Evolutionary conservation across 92 coral and sea anemone species (phyloP), one percentile per base, ranked within the genome.

Genomic region (Epizoanthus scotinus): DNA sequence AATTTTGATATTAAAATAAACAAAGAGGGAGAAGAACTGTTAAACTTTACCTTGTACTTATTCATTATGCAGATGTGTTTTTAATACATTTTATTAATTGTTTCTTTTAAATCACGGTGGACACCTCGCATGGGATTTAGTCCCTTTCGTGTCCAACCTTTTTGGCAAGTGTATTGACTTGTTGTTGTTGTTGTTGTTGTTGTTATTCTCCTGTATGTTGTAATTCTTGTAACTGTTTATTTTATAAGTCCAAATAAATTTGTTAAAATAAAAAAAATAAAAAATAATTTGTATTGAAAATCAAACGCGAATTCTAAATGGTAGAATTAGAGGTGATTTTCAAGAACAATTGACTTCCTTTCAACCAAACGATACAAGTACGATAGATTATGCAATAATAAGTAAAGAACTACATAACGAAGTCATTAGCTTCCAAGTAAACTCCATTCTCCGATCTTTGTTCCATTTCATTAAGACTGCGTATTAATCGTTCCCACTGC

Each of bases 231-330:
- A n/a, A n/a, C n/a, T n/a, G n/a, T n/a, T n/a, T n/a, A n/a, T n/a
- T n/a, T n/a, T n/a, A n/a, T n/a, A n/a, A n/a, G n/a, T n/a, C n/a
- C n/a, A n/a, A n/a, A n/a, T n/a, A n/a, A n/a, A n/a, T n/a, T n/a
- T n/a, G n/a, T n/a, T n/a, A n/a, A n/a, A n/a, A n/a, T n/a, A n/a
- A n/a, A n/a, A n/a, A n/a, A n/a, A n/a, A n/a, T n/a, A n/a, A n/a
- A n/a, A n/a, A n/a, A n/a, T n/a, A n/a, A 26, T 63, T 44, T 70
- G 77, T 14, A 70, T 70, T n/a, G 58, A 56, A 14, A 36, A 70
- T 20, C 53, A 47, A 70, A 9, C 22, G 34, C 17, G 58, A 8
- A 70, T 70, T 6, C 34, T 70, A 0, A 70, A 70, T 28, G 77
- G 57, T 13, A n/a, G 78, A 22, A 36, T 25, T 18, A 49, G 62